phyloP scores from a whole-genome alignment of 2,113 vertebrate genomes.

The Chloebia gouldiae region DNA sequence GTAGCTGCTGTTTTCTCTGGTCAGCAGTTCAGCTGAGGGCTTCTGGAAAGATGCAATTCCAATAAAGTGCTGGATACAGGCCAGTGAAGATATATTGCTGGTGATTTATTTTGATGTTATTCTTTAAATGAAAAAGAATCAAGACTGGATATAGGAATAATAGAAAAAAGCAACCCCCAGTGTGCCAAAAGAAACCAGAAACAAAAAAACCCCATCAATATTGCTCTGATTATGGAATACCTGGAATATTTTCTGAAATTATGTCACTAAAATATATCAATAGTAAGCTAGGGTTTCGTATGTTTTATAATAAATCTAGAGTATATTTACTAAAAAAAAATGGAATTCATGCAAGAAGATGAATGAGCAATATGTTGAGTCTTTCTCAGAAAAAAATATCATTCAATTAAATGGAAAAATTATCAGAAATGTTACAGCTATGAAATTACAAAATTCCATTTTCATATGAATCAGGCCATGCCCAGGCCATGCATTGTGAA shows the following conservation, averaged over 20 bases:
- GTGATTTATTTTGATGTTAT: background rate
- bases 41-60: background rate
- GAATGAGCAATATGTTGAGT: background rate
- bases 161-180: background rate
- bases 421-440: background rate
- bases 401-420: background rate
- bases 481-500: background rate
- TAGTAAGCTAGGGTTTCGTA: background rate
- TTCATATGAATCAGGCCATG: background rate
- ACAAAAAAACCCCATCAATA: background rate
- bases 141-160: background rate
- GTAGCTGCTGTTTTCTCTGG: background rate
- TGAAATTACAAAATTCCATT: background rate
- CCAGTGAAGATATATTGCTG: background rate
- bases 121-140: background rate
- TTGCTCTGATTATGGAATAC: background rate
- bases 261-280: background rate
- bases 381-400: background rate
- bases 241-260: background rate
- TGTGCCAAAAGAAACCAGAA: background rate
- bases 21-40: background rate
- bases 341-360: background rate
- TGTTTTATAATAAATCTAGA: background rate
- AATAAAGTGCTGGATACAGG: background rate
- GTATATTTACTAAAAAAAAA: background rate